Evolutionary conservation across 2,797 vertebrate species (phyloP), one percentile per base, ranked within the genome.

Genomic region (Scomberomorus guttatus): DNA sequence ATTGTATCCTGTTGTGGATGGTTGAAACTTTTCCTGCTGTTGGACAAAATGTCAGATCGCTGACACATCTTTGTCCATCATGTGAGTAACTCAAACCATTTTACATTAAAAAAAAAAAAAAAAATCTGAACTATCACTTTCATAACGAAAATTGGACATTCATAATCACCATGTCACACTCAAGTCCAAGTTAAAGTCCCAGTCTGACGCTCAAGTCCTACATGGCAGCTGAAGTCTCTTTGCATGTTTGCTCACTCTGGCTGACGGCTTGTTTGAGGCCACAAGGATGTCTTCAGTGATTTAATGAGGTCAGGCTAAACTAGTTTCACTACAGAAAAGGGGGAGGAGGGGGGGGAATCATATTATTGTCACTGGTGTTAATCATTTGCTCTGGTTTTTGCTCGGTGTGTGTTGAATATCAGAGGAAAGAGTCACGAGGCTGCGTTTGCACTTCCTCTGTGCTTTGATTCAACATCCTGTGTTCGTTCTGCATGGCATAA

Each of bases 221-320:
- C 69, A 52, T 68, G 32, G 46, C 64, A 73, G 61, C 55, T 44
- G 25, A 71, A 69, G 62, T 69, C 66, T 50, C 42, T 48, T 72
- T 56, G 48, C 73, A 73, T 86, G 82, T 89, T 82, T 74, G 82
- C 81, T 79, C 79, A 39, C 52, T 82, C 54, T 68, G 61, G 71
- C 85, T 86, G 83, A 82, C 61, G 66, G 78, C 89, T 83, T 55
- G 81, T 92, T 90, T 88, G 66, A 92, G 87, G 89, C 87, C 87
- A 87, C 69, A 51, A 66, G 75, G 74, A 91, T 68, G 83, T 89
- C 77, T 87, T 88, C 72, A 76, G 82, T 90, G 89, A 86, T 89
- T 84, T 90, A 92, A 92, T 89, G 79, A 90, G 92, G 91, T 91
- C 93, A 90, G 81, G 79, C 86, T 84, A 87, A 91, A 93, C 89